Percentiles rank a stretch among this genome's conserved stretches.
Conservation (phyloP, 2,888 invertebrate genomes). For the Hofmannophila pseudospretella region DNA sequence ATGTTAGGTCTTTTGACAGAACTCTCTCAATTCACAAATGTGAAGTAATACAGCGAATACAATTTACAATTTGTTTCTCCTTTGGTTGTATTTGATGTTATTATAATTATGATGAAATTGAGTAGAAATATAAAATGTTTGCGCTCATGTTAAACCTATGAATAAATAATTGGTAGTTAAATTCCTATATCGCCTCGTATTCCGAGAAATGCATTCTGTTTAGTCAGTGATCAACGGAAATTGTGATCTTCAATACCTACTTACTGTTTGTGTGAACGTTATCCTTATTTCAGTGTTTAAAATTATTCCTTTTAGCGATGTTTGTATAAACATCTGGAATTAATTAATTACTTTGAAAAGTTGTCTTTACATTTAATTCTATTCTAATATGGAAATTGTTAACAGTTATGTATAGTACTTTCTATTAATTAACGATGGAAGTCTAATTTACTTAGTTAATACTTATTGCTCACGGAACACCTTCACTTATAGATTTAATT, state of each 20-base stretch:
- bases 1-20: constrained; percentile 64
- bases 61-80: constrained; percentile 30
- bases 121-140: constrained; percentile 22
- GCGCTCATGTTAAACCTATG: constrained; percentile 32
- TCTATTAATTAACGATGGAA: too few relatives aligned
- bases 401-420: too few relatives aligned
- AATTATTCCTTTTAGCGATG: background rate
- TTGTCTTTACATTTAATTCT: too few relatives aligned
- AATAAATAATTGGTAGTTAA: constrained; percentile 30
- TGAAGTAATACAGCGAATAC: constrained; percentile 44
- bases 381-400: too few relatives aligned
- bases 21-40: constrained; percentile 32
- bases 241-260: constrained; percentile 56
- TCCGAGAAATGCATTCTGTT: constrained; percentile 28
- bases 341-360: background rate
- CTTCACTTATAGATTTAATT: constrained; percentile 15
- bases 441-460: too few relatives aligned
- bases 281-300: constrained; percentile 2
- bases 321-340: too few relatives aligned
- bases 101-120: constrained; percentile 33
- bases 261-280: constrained; percentile 31
- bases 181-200: constrained; percentile 33
- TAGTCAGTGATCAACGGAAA: constrained; percentile 38
- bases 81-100: constrained; percentile 53
- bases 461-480: constrained; percentile 16